Base-by-base conservation (phyloP, 1,140 invertebrate species). In the Cydia splendana region DNA sequence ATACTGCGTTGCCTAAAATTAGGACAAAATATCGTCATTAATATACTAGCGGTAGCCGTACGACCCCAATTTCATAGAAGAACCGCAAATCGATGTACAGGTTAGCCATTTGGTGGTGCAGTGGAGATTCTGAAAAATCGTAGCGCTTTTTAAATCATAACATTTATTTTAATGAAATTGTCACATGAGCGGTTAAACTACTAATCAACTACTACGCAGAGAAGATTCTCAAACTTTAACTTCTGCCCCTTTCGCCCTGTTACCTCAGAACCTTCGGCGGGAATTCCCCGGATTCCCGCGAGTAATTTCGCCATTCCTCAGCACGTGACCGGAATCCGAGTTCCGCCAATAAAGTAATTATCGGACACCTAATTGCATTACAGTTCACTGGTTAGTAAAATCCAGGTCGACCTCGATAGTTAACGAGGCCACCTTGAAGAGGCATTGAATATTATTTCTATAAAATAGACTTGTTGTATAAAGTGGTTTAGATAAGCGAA, bases 301-400 rank as follows among this genome's bases (percentile, higher is more conserved):
- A 71, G 67, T 71, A 71, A 71, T 71, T 71, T 71, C 67, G 67
- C 67, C 67, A 18, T 71, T 71, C 67, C 67, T 18, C 13, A 71
- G 67, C 67, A 45, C 67, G 67, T 71, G 67, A 71, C 67, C 28
- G 67, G 67, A 71, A 71, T 71, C 67, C 67, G 15, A 10, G 67
- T 71, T 71, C n/a, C 67, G 30, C 67, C 67, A 71, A 71, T 71
- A 71, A 71, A 71, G 67, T 71, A 71, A 71, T 71, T 71, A 71
- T 71, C 67, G 67, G 38, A 38, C 67, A 71, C 30, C 67, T 71
- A 71, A 71, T 71, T 71, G 67, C 67, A 71, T 38, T 71, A 45
- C 67, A 71, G 67, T 71, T 38, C 67, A 38, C 34, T 71, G 67
- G 67, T 71, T 71, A 45, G 67, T 71, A 71, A 71, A 71, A 71